Base-by-base conservation (phyloP, 1,140 invertebrate genomes). In the Apis laboriosa region DNA sequence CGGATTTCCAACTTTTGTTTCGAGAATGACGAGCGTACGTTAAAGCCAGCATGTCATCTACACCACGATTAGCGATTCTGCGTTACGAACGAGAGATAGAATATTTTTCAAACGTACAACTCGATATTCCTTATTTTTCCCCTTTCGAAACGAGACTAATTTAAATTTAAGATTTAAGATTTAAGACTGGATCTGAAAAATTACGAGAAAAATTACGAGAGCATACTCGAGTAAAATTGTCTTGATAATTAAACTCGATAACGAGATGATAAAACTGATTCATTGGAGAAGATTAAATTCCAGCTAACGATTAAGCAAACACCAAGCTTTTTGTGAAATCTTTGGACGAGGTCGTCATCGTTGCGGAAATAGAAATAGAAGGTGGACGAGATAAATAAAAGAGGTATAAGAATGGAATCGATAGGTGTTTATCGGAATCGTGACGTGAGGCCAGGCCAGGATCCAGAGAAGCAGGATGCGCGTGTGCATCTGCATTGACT, bases 1-100 rank as follows among this genome's bases (percentile, higher is more conserved):
- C 72, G 83, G 83, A 83, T 80, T 43, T 80, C 89, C 80, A 86
- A 89, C 82, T 89, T 88, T 83, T 64, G 78, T 66, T 67, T 63
- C 53, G 67, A 43, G 34, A 55, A 81, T 76, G 72, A 76, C 79
- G 55, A 76, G 58, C 61, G 76, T 67, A 76, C 63, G 79, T 76
- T 60, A 49, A 67, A 58, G 61, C 63, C 34, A 53, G 43, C 5
- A 43, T 53, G 67, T 72, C 68, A 79, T 67, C 15, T 51, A 79
- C 24, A 53, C 49, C 56, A 79, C 71, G 63, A 72, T 68, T 72
- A 28, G 9, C 43, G 66, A 68, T 60, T 28, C 55, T 64, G 17
- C 21, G 19, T 34, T 51, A 78, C 34, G 76, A n/a, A 53, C 51
- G 64, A 76, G 19, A n/a, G 2, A 55, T 51, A 63, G 34, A 34